These are phyloP conservation scores for Drosophila ustulata DNA, from an alignment of 2,888 invertebrate species.

Conservation along the genomic window DNA sequence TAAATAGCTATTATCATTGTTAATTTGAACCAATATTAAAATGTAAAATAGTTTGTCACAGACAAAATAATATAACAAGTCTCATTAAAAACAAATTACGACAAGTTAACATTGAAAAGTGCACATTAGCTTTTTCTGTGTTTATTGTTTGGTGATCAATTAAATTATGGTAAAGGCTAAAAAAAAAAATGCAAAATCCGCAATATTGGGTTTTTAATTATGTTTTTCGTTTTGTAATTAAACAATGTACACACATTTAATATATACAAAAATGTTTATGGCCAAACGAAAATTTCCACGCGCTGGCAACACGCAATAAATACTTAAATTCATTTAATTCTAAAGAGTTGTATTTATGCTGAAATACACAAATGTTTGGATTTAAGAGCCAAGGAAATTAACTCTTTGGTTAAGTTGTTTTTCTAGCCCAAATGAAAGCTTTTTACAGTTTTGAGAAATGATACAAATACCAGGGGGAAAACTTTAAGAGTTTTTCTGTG, in stretches of 20 bases:
- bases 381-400: background rate
- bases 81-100: slow-evolving; percentile 38
- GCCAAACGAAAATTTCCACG: slow-evolving; percentile 1
- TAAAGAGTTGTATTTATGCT: slow-evolving; percentile 1
- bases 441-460: too few species aligned
- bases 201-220: slow-evolving; percentile 6
- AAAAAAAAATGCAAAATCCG: background rate
- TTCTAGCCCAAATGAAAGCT: background rate
- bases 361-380: background rate
- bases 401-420: background rate
- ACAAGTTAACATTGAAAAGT: slow-evolving; percentile 1
- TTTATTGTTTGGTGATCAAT: background rate
- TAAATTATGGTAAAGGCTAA: background rate
- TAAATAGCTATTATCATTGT: background rate
- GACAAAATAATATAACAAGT: slow-evolving; percentile 11
- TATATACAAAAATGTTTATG: slow-evolving; percentile 17
- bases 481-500: background rate
- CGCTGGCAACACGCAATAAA: background rate
- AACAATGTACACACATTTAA: slow-evolving; percentile 11
- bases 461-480: background rate
- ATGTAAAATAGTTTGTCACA: background rate
- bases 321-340: slow-evolving; percentile 7
- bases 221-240: slow-evolving; percentile 17
- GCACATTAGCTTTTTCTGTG: background rate
- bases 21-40: background rate